These are phyloP conservation scores for Phainopepla nitens DNA, from an alignment of 2,113 vertebrate genomes.

Conservation along the genomic window DNA sequence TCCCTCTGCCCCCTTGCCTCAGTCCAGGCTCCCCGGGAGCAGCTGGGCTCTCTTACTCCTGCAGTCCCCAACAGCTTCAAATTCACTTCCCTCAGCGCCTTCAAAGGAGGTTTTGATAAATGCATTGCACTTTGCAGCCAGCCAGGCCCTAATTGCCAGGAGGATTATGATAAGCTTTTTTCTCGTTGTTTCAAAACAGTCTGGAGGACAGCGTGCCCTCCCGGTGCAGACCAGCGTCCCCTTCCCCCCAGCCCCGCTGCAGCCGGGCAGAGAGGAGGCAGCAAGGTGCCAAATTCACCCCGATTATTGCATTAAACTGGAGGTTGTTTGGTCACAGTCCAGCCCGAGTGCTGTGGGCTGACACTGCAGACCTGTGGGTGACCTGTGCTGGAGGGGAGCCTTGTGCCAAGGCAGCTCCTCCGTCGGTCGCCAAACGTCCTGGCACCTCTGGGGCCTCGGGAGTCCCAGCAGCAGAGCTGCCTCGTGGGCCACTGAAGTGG, in stretches of 20 bases:
- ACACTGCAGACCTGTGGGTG: not conserved
- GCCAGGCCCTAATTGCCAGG: conserved; percentile 57
- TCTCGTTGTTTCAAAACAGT: conserved; percentile 55
- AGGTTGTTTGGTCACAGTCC: not conserved
- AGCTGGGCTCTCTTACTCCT: conserved; percentile 39
- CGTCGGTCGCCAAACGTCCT: not conserved
- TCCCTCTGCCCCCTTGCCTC: not conserved
- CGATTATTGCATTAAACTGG: not conserved
- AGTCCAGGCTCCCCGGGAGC: not conserved
- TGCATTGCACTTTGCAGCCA: conserved; percentile 44
- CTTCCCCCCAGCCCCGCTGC: fast-evolving
- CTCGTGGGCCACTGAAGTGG: not conserved
- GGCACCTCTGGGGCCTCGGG: not conserved
- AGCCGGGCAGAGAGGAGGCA: not conserved
- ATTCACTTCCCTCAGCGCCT: conserved; percentile 51
- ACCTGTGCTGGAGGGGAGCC: not conserved
- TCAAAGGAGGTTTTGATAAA: conserved; percentile 64
- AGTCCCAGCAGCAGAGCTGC: conserved; percentile 1
- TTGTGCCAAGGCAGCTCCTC: conserved; percentile 18
- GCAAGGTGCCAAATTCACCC: not conserved
- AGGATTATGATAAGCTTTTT: conserved; percentile 61
- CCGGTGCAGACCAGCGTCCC: not conserved
- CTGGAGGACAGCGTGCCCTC: conserved; percentile 5
- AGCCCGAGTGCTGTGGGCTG: not conserved
- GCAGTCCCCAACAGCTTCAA: conserved; percentile 34